phyloP scores from a whole-genome alignment of 2,888 invertebrate genomes.

The Netelia melanura region DNA sequence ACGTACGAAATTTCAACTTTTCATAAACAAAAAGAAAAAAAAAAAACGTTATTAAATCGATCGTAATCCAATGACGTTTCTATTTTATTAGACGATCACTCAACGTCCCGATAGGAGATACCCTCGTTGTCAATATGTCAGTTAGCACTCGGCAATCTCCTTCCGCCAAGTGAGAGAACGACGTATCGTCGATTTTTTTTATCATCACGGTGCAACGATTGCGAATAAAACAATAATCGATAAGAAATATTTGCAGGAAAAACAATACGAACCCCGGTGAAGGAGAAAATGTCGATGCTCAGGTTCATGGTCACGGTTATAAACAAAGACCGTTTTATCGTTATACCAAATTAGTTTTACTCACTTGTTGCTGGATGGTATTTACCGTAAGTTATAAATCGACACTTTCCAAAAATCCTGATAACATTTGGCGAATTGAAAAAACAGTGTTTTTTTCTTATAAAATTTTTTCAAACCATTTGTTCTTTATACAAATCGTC shows the following conservation, averaged over 20 bases:
- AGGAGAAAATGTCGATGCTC: constrained; percentile 61
- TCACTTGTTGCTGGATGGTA: constrained; percentile 88
- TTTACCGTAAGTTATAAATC: constrained; percentile 86
- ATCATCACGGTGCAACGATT: neutral
- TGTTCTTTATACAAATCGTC: constrained; percentile 17
- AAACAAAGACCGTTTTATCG: constrained; percentile 74
- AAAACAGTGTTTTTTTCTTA: no score
- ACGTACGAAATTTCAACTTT: constrained; percentile 59
- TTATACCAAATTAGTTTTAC: constrained; percentile 86
- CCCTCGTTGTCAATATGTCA: constrained; percentile 77
- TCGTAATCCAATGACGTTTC: neutral
- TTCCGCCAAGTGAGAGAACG: constrained; percentile 66
- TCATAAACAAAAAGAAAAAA: no score
- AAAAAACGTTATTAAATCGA: neutral
- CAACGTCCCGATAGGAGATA: constrained; percentile 69
- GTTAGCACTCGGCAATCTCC: constrained; percentile 64
- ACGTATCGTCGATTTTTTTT: neutral
- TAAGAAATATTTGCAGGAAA: constrained; percentile 28
- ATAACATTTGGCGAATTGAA: neutral
- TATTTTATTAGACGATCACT: constrained; percentile 44
- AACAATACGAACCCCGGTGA: constrained; percentile 9
- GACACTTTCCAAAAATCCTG: neutral
- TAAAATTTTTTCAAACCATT: neutral
- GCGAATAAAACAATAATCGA: neutral
- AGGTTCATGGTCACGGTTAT: constrained; percentile 61